Evolutionary conservation across 1,140 invertebrate genomes (phyloP), one percentile per base, ranked within the genome.

Genomic region (Caenorhabditis tropicalis): DNA sequence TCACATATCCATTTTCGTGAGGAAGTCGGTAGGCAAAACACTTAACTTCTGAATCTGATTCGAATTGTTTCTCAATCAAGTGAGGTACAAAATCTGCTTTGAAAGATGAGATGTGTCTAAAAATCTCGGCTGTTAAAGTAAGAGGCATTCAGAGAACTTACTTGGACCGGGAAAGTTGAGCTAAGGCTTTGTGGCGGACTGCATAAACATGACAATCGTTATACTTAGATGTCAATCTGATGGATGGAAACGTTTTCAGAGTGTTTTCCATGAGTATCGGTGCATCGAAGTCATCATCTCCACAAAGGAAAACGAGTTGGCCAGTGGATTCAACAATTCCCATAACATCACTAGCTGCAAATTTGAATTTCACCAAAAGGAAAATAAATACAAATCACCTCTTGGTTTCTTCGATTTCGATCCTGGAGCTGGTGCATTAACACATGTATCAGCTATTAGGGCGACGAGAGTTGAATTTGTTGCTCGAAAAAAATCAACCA

Each of bases 121-220:
- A 79, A 83, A 31, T 33, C 0, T 48, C 0, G 49, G 4, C 1
- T 16, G 27, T 43, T 27, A 0, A 12, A 39, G 19, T 0, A 27
- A 31, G 10, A 81, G 3, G 15, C 9, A 31, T 15, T 19, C 7
- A 21, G 9, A 65, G 6, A 65, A 79, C 43, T 27, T 15, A 79
- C 82, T 81, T 83, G 15, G 36, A 19, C 29, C 58, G 80, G 1
- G 19, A 43, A 6, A 84, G 83, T 2, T 74, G 21, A 16, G 10
- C n/a, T 6, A 84, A 33, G 43, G 16, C 24, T 48, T 65, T 58
- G 15, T 84, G 39, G 0, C 49, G 24, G 16, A 84, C 24, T 15
- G 81, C 48, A 48, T 85, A 85, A 4, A 85, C 80, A 46, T 85
- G 81, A 29, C 84, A 85, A 29, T 85, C 84, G 36, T 83, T 82